A percentile compares a stretch with the other conserved stretches of the same genome.
These are phyloP conservation scores for Clarias laeviceps DNA, from an alignment of 2,797 vertebrate genomes.

Conservation along the genomic window DNA sequence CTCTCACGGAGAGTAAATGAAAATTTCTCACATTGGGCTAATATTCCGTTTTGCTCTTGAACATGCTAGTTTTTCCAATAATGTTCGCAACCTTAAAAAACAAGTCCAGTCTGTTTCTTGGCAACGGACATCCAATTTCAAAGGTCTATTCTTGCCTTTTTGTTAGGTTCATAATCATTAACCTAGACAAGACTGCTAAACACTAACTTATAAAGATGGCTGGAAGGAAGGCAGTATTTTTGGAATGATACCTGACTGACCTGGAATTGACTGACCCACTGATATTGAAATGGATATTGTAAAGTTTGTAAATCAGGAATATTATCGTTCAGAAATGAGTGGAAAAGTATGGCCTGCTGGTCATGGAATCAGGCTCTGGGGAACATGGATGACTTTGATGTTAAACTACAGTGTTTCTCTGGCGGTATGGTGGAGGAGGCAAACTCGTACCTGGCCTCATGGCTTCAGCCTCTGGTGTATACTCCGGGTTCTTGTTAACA, in stretches of 20 bases:
- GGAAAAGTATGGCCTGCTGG: slow-evolving; percentile 38
- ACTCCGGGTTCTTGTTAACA: slow-evolving; percentile 93
- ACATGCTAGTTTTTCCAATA: slow-evolving; percentile 30
- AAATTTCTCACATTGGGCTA: slow-evolving; percentile 38
- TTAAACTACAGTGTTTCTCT: slow-evolving; percentile 98
- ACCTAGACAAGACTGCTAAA: slow-evolving; percentile 14
- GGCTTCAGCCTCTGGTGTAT: slow-evolving; percentile 89
- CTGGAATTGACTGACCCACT: background rate
- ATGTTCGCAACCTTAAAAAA: background rate
- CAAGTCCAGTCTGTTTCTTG: slow-evolving; percentile 14
- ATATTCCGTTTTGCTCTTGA: slow-evolving; percentile 13
- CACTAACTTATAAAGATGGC: background rate
- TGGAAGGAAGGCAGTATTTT: slow-evolving; percentile 10
- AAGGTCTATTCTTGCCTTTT: background rate
- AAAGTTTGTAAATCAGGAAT: background rate
- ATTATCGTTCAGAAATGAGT: background rate
- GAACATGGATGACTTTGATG: slow-evolving; percentile 17
- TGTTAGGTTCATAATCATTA: background rate
- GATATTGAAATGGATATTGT: background rate
- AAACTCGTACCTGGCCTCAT: slow-evolving; percentile 89
- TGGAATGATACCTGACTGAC: slow-evolving; percentile 30
- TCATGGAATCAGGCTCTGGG: slow-evolving; percentile 45
- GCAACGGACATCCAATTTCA: slow-evolving; percentile 1
- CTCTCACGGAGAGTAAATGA: slow-evolving; percentile 56
- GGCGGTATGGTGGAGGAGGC: slow-evolving; percentile 94